Evolutionary conservation across 2,888 invertebrate genomes (phyloP).

Genomic region (Agrenia bidenticulata): DNA sequence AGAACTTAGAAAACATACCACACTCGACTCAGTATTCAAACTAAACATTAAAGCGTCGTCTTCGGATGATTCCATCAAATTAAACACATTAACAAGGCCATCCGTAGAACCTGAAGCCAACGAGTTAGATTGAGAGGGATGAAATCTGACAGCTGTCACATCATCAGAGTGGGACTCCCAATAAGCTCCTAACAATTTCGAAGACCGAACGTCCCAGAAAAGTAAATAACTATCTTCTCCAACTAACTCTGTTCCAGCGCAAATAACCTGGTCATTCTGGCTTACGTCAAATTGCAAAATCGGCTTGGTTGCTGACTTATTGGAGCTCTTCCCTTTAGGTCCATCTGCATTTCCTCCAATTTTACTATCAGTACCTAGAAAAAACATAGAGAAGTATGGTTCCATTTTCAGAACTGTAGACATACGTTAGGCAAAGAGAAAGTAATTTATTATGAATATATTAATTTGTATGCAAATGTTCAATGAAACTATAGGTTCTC

Average conservation of each 20-base stretch:
- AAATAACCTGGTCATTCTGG: conserved; percentile 68
- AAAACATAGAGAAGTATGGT: no score
- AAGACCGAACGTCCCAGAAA: conserved; percentile 74
- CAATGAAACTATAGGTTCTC: no score
- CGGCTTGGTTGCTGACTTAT: conserved; percentile 54
- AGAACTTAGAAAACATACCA: conserved; percentile 60
- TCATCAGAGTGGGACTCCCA: conserved; percentile 82
- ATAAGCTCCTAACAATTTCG: conserved; percentile 70
- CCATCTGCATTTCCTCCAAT: conserved; percentile 54
- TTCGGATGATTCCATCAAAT: conserved; percentile 70
- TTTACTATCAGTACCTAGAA: background rate
- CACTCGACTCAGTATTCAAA: conserved; percentile 75
- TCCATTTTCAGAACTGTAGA: no score
- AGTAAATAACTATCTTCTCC: conserved; percentile 71
- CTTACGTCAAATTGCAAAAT: conserved; percentile 74
- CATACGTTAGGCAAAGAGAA: no score
- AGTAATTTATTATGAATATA: no score
- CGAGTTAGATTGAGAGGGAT: conserved; percentile 66
- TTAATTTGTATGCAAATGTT: no score
- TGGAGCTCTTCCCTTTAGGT: conserved; percentile 56
- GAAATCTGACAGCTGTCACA: conserved; percentile 73
- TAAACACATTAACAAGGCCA: conserved; percentile 81
- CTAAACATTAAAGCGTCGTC: conserved; percentile 77
- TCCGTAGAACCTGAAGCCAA: conserved; percentile 78
- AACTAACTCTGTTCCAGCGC: conserved; percentile 72